phyloP scores from a whole-genome alignment of 2,888 invertebrate genomes.

The Drosophila conformis region DNA sequence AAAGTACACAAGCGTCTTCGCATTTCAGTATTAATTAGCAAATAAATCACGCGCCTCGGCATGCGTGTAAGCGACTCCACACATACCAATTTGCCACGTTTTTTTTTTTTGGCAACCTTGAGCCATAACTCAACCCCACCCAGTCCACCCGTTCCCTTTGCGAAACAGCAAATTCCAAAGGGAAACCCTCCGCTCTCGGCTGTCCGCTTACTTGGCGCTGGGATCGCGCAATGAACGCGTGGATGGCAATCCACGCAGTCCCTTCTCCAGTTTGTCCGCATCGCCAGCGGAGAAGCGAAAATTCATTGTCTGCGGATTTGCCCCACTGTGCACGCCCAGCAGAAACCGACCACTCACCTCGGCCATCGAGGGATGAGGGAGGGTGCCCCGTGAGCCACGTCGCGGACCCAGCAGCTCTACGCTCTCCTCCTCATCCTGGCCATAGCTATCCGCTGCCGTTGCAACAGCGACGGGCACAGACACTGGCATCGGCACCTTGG shows the following conservation, averaged over 20 bases:
- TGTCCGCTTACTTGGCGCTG: constrained; percentile 54
- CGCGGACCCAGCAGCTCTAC: constrained; percentile 66
- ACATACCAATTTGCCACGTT: constrained; percentile 24
- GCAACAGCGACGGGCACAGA: constrained; percentile 39
- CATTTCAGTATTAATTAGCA: constrained; percentile 77
- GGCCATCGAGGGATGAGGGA: constrained; percentile 26
- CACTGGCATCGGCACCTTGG: constrained; percentile 53
- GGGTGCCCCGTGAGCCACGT: constrained; percentile 51
- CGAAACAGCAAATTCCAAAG: constrained; percentile 8
- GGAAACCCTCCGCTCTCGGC: background rate
- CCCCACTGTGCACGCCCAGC: constrained; percentile 51
- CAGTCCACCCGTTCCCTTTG: background rate
- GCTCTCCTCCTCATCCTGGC: constrained; percentile 65
- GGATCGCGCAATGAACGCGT: constrained; percentile 88
- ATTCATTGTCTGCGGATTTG: constrained; percentile 75
- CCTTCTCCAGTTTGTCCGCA: constrained; percentile 87
- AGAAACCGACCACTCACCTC: constrained; percentile 52
- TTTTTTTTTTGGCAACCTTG: constrained; percentile 21
- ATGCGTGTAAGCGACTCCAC: constrained; percentile 48
- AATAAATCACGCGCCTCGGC: constrained; percentile 70
- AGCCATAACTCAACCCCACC: constrained; percentile 1
- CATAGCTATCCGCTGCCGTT: constrained; percentile 42
- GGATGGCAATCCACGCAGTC: constrained; percentile 87
- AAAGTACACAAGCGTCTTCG: constrained; percentile 79
- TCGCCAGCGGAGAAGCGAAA: constrained; percentile 90